Percentiles rank a stretch among this genome's conserved stretches.
phyloP scores from a whole-genome alignment of 2,797 vertebrate species.

The Pyrocephalus nanus region DNA sequence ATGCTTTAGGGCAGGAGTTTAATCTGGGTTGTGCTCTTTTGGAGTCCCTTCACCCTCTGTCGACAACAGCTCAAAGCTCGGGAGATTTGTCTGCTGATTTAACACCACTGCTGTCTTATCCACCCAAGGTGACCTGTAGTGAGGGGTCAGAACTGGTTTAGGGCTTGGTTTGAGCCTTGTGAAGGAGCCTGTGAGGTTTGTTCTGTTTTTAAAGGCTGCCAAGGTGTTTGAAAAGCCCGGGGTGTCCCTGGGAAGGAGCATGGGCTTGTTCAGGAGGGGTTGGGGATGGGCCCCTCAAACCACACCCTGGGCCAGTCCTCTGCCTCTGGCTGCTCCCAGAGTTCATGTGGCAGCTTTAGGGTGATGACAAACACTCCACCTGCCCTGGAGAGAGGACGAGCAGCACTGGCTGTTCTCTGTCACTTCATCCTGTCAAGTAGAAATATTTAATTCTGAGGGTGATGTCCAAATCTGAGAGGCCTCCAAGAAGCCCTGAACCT shows the following conservation, averaged over 20 bases:
- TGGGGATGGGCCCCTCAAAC: neutral
- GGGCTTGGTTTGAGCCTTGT: neutral
- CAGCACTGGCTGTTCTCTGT: neutral
- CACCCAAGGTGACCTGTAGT: neutral
- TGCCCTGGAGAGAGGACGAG: neutral
- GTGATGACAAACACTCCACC: neutral
- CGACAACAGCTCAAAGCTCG: neutral
- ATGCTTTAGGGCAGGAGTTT: neutral
- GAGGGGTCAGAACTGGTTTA: neutral
- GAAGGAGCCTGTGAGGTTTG: neutral
- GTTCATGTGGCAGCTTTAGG: neutral
- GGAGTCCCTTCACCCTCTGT: neutral
- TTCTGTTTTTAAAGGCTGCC: neutral
- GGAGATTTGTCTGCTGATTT: neutral
- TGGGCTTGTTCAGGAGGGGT: neutral
- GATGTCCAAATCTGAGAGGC: neutral
- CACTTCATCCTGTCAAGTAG: neutral
- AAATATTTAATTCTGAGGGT: neutral
- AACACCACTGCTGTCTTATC: neutral
- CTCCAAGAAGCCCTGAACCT: neutral
- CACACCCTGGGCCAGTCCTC: neutral
- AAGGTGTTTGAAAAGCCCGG: neutral
- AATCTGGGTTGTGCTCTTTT: neutral
- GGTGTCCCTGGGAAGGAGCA: neutral
- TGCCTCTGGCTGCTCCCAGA: neutral